Percentiles rank a stretch among this genome's conserved stretches.
Conservation (phyloP, 2,113 vertebrate genomes). For the Albula glossodonta region DNA sequence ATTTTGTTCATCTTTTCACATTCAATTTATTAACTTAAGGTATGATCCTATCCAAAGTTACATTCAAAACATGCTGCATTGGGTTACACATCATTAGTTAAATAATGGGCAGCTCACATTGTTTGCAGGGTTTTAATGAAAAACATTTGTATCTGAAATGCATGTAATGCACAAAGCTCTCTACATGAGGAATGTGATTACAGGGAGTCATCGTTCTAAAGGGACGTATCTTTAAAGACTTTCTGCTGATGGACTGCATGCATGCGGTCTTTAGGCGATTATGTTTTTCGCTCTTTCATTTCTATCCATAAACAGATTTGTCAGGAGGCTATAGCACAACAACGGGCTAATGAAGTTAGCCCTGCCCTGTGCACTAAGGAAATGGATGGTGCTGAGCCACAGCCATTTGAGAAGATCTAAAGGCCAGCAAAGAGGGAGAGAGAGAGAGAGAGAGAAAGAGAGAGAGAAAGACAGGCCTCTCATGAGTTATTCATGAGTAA, state of each 20-base stretch:
- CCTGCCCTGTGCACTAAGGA: slow-evolving; percentile 62
- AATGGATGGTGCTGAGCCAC: slow-evolving; percentile 71
- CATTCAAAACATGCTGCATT: not conserved
- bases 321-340: slow-evolving; percentile 71
- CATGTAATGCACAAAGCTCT: slow-evolving; percentile 16
- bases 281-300: slow-evolving; percentile 62
- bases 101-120: slow-evolving; percentile 26
- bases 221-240: slow-evolving; percentile 62
- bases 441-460: slow-evolving; percentile 19
- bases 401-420: slow-evolving; percentile 68
- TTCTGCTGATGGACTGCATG: slow-evolving; percentile 60
- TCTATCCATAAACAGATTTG: slow-evolving; percentile 70
- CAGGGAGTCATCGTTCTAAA: slow-evolving; percentile 19
- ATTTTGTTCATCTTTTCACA: not conserved
- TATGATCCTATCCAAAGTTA: not conserved
- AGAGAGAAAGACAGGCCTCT: slow-evolving; percentile 41
- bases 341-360: slow-evolving; percentile 78
- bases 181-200: slow-evolving; percentile 26
- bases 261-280: slow-evolving; percentile 61
- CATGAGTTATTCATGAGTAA: slow-evolving; percentile 73
- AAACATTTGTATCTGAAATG: slow-evolving; percentile 22
- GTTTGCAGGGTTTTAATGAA: slow-evolving; percentile 10
- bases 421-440: slow-evolving; percentile 39
- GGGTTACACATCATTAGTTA: slow-evolving; percentile 22
- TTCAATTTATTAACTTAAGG: not conserved